Percentiles rank a stretch among this genome's conserved stretches.
Conservation (phyloP, 2,797 vertebrate species). For the Hafferia zeledoni region DNA sequence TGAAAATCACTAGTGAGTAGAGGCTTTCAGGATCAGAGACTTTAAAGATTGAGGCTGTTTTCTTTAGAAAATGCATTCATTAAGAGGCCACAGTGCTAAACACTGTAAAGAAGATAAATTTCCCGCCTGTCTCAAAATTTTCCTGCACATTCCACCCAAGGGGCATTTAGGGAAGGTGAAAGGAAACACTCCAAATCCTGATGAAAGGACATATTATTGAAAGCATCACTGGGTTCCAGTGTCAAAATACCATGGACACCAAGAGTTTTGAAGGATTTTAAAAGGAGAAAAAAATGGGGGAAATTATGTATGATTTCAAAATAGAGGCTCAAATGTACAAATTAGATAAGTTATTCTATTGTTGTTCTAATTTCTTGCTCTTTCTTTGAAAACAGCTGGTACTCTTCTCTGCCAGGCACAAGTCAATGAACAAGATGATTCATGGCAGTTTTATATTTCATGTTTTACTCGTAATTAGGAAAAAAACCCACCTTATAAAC, state of each 20-base stretch:
- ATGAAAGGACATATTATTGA: neutral
- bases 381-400: neutral
- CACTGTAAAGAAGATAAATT: neutral
- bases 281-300: neutral
- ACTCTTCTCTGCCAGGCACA: neutral
- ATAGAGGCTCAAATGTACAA: neutral
- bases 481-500: neutral
- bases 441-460: neutral
- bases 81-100: neutral
- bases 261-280: neutral
- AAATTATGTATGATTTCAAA: neutral
- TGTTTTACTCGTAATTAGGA: neutral
- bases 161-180: neutral
- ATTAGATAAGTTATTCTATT: neutral
- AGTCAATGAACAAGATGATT: neutral
- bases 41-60: neutral
- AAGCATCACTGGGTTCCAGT: neutral
- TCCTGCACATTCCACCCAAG: neutral
- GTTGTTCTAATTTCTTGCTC: neutral
- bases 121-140: neutral
- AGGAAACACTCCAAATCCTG: neutral
- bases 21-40: neutral
- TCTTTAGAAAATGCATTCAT: neutral
- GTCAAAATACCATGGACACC: neutral
- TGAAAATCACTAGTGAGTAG: slow-evolving; percentile 1